Base-by-base conservation (phyloP, 2,888 invertebrate genomes). In the Drosophila neotestacea region DNA sequence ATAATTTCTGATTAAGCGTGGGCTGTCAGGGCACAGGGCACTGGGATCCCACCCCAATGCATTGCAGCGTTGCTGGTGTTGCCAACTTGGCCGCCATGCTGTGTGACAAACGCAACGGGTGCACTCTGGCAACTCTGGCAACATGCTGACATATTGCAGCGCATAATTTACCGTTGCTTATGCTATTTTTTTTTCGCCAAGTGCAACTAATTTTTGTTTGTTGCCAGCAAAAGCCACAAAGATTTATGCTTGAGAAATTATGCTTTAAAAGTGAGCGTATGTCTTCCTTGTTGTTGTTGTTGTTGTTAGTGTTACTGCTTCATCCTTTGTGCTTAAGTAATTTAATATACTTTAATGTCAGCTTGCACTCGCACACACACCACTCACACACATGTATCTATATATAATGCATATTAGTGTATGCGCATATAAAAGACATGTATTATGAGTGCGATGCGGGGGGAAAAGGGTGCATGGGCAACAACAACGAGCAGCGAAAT, bases 161-260 rank as follows among this genome's bases (percentile, higher is more conserved):
- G 85, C 84, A 85, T 88, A 85, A 88, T 85, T 85, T 85, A 85
- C 82, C 85, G 87, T 88, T 88, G 81, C 86, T 72, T 73, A 68
- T 70, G 80, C 73, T 9, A 39, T 44, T 77, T 64, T 61, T 51
- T 47, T 11, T 39, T 66, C 42, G 54, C 67, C 81, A 79, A 88
- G 85, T 87, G 89, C 87, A 88, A 85, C 84, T 85, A 85, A 85
- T 85, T 85, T 85, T 88, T 85, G 87, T 87, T 84, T 81, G 85
- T 79, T 77, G 73, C 69, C 51, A 66, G 66, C 73, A 65, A 73
- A 84, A 88, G 82, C 84, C 85, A 79, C 89, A 73, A 78, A 88
- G 84, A 84, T 84, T 85, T 85, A 85, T 85, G 79, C 64, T 62
- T 51, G 70, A 81, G 77, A 87, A 85, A 88, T 85, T 87, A 87